A percentile compares a stretch with the other conserved stretches of the same genome.
phyloP scores from a whole-genome alignment of 2,888 invertebrate genomes.

The Drosophila infuscata region DNA sequence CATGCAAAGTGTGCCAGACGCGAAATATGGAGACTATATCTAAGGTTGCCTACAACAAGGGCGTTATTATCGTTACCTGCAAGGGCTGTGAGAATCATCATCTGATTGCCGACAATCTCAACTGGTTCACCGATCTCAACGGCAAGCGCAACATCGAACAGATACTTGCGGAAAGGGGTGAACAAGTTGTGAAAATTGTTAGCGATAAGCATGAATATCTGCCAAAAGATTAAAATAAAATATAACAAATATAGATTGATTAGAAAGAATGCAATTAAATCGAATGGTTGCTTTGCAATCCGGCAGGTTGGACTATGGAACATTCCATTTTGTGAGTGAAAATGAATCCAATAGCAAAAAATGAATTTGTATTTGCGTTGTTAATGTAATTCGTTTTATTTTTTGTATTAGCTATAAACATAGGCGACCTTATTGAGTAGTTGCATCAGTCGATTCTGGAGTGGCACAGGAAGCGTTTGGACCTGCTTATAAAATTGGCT shows the following conservation, averaged over 20 bases:
- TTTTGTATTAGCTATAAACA: slow-evolving; percentile 56
- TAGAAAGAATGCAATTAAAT: background rate
- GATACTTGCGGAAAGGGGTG: slow-evolving; percentile 94
- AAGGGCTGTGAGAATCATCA: slow-evolving; percentile 95
- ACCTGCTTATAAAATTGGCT: slow-evolving; percentile 40
- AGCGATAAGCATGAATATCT: slow-evolving; percentile 58
- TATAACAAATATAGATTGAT: slow-evolving; percentile 10
- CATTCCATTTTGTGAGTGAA: background rate
- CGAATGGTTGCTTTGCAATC: background rate
- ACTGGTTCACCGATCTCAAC: slow-evolving; percentile 95
- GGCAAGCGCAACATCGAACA: slow-evolving; percentile 95
- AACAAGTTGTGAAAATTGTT: slow-evolving; percentile 89
- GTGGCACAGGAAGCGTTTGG: slow-evolving; percentile 20
- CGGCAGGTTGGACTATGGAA: background rate
- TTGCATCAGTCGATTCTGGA: slow-evolving; percentile 25
- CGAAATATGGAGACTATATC: slow-evolving; percentile 93
- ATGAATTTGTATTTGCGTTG: background rate
- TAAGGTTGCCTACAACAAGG: slow-evolving; percentile 93
- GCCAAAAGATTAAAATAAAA: slow-evolving; percentile 33
- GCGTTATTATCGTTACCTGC: slow-evolving; percentile 96
- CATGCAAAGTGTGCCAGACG: slow-evolving; percentile 94
- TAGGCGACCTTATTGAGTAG: slow-evolving; percentile 72
- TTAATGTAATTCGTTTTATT: background rate
- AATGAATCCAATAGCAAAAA: background rate
- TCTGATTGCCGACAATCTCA: slow-evolving; percentile 97